Percentiles rank a stretch among this genome's conserved stretches.
Evolutionary conservation across 2,888 invertebrate species (phyloP).

Genomic region (Apocheima hispidaria): DNA sequence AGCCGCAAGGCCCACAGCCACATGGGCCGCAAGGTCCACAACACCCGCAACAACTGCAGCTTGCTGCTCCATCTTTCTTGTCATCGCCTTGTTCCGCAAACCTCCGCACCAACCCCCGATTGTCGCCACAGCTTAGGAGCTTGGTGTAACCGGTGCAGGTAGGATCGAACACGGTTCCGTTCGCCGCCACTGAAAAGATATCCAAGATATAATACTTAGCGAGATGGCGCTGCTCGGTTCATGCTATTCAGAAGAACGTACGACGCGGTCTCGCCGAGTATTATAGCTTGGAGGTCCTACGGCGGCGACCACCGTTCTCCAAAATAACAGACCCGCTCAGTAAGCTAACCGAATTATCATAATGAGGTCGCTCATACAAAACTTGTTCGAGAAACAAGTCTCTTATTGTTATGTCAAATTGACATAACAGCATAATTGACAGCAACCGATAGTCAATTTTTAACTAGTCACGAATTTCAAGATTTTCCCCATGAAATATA

Average conservation of each 20-base stretch:
- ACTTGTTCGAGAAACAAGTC: background rate
- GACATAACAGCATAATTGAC: background rate
- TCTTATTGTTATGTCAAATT: slow-evolving; percentile 1
- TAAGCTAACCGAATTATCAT: background rate
- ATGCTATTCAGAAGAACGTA: slow-evolving; percentile 77
- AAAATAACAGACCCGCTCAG: slow-evolving; percentile 67
- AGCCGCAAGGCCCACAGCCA: slow-evolving; percentile 55
- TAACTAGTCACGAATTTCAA: background rate
- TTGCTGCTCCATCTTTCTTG: slow-evolving; percentile 48
- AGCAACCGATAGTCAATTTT: slow-evolving; percentile 14
- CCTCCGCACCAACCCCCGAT: slow-evolving; percentile 48
- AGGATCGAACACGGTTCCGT: slow-evolving; percentile 44
- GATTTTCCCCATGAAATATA: background rate
- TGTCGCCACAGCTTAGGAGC: slow-evolving; percentile 62
- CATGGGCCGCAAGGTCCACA: slow-evolving; percentile 50
- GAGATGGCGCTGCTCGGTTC: slow-evolving; percentile 62
- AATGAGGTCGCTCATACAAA: background rate
- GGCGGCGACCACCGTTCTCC: slow-evolving; percentile 76
- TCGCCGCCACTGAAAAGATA: slow-evolving; percentile 72
- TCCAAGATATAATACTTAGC: slow-evolving; percentile 77
- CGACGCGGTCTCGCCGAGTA: slow-evolving; percentile 69
- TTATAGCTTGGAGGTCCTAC: slow-evolving; percentile 73
- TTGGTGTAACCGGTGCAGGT: slow-evolving; percentile 47
- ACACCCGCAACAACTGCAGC: slow-evolving; percentile 46
- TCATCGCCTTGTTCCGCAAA: slow-evolving; percentile 60